These are phyloP conservation scores for Oreohelix idahoensis DNA, from an alignment of 1,140 invertebrate genomes.

Conservation along the genomic window DNA sequence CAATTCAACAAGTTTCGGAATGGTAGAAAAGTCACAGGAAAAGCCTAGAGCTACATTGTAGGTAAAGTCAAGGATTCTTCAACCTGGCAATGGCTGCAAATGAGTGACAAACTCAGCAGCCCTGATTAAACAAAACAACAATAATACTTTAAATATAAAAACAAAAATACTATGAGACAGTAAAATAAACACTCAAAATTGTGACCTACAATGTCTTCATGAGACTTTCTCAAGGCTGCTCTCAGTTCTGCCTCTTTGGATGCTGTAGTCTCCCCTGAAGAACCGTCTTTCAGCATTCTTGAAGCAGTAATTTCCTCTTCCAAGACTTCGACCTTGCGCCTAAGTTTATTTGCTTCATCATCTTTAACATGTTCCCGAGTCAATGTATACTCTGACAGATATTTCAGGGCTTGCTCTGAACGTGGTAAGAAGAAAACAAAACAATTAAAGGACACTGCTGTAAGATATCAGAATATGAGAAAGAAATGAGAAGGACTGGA, in stretches of 20 bases:
- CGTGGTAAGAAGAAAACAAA: not conserved
- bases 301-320: constrained; percentile 44
- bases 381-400: constrained; percentile 15
- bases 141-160: too few relatives aligned
- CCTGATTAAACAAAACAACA: too few relatives aligned
- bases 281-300: constrained; percentile 10
- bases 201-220: constrained; percentile 65
- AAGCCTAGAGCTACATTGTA: too few relatives aligned
- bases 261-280: not conserved
- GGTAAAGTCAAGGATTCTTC: too few relatives aligned
- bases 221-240: constrained; percentile 60
- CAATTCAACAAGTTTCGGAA: too few relatives aligned
- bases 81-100: too few relatives aligned
- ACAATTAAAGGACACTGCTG: too few relatives aligned
- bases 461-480: too few relatives aligned
- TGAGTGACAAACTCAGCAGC: too few relatives aligned
- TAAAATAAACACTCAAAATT: not conserved
- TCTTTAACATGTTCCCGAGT: constrained; percentile 15
- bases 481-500: too few relatives aligned
- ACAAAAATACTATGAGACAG: too few relatives aligned
- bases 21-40: too few relatives aligned
- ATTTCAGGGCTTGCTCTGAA: constrained; percentile 30
- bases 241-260: constrained; percentile 58
- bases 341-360: constrained; percentile 18
- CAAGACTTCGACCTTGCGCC: constrained; percentile 37